Evolutionary conservation across 2,797 vertebrate species (phyloP).

Genomic region (Epinephelus malabaricus): DNA sequence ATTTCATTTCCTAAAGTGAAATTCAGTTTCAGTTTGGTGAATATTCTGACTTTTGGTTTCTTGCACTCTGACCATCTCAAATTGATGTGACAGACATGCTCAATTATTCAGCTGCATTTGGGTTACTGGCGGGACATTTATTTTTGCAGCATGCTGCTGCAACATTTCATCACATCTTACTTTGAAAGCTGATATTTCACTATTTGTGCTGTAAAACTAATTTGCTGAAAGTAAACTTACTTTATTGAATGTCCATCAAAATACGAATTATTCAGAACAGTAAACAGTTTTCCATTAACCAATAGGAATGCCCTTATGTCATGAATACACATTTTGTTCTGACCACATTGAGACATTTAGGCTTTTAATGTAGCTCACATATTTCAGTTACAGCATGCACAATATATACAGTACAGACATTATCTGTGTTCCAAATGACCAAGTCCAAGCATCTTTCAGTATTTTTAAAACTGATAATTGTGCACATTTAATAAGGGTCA

Average conservation of each 20-base stretch:
- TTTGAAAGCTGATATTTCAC: constrained; percentile 24
- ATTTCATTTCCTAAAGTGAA: constrained; percentile 26
- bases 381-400: not conserved
- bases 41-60: constrained; percentile 16
- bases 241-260: not conserved
- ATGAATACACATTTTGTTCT: not conserved
- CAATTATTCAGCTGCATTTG: constrained; percentile 40
- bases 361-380: not conserved
- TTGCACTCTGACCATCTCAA: constrained; percentile 1
- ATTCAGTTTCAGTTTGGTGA: constrained; percentile 1
- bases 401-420: no score
- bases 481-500: not conserved
- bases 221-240: not conserved
- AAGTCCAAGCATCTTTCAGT: not conserved
- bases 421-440: not conserved
- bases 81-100: constrained; percentile 44
- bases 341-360: not conserved
- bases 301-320: not conserved
- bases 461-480: not conserved
- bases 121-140: constrained; percentile 12
- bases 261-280: not conserved
- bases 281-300: not conserved
- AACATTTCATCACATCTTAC: constrained; percentile 45
- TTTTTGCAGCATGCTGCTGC: constrained; percentile 30
- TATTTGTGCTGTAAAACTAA: not conserved